Base-by-base conservation (phyloP, 1,140 invertebrate genomes). In the Solenopsis invicta region DNA sequence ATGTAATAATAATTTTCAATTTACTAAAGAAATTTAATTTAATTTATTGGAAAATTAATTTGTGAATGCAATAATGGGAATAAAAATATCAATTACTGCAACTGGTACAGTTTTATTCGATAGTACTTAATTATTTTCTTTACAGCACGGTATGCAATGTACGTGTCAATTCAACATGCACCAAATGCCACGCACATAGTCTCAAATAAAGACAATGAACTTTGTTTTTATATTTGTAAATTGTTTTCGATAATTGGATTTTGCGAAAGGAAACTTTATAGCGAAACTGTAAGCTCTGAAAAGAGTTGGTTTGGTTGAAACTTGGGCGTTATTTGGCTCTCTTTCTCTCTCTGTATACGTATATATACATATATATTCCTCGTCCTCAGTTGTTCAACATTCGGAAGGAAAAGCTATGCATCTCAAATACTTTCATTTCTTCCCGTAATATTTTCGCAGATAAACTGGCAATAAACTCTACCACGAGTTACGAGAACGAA, bases 241-340 rank as follows among this genome's bases (percentile, higher is more conserved):
- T 67, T 37, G 69, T 84, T 74, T 61, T 84, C 67, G 13, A 74
- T 84, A 74, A 84, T 84, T 84, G 54, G 9, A 4, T 84, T 75
- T 75, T 13, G 24, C 16, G n/a, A 61, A 54, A 74, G n/a, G 16
- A 48, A 69, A 62, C 21, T n/a, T 48, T 62, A 21, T n/a, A 52
- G 34, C 9, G 21, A n/a, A n/a, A 5, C 34, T 54, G 54, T 29
- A 56, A 62, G 41, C 29, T 21, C 13, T 24, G 80, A 61, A 64
- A 61, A 74, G 62, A 71, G 29, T 29, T 29, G 29, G 29, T 84
- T 29, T 74, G 10, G n/a, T 41, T 84, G 74, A 84, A 84, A 84
- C 69, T 84, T 82, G 0, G 37, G 18, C 8, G 12, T 74, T 82
- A 59, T 82, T 54, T 61, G 67, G n/a, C 13, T 62, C 2, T 29